Evolutionary conservation across 2,113 vertebrate species (phyloP).

Genomic region (Conger conger): DNA sequence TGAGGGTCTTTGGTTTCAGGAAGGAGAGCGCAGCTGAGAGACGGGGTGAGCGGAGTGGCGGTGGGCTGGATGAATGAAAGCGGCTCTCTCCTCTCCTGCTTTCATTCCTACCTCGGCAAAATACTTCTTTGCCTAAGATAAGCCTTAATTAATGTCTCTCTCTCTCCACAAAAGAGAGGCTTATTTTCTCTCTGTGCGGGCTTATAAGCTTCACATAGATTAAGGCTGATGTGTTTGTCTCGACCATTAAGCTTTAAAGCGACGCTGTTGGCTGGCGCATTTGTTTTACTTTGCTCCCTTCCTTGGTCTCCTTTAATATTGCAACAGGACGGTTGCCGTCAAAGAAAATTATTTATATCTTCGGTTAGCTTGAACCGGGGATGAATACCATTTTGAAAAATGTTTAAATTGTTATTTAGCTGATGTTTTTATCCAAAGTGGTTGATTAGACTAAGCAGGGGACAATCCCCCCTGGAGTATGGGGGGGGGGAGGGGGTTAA

Average conservation of each 20-base stretch:
- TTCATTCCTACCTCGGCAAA: slow-evolving; percentile 26
- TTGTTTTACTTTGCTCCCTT: slow-evolving; percentile 65
- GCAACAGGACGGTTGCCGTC: too few species aligned
- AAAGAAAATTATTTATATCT: background rate
- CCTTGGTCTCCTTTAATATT: slow-evolving; percentile 34
- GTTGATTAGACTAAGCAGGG: too few species aligned
- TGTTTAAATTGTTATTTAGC: background rate
- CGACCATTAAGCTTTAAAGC: slow-evolving; percentile 31
- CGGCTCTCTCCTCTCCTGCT: background rate
- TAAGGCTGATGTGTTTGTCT: slow-evolving; percentile 30
- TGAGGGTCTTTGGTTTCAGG: background rate
- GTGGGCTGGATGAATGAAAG: slow-evolving; percentile 13
- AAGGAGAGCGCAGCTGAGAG: background rate
- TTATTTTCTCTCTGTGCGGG: slow-evolving; percentile 12
- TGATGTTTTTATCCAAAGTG: too few species aligned
- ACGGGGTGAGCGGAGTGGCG: slow-evolving; percentile 6
- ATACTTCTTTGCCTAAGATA: slow-evolving; percentile 33
- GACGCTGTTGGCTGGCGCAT: slow-evolving; percentile 14
- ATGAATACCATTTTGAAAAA: background rate
- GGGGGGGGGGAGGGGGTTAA: too few species aligned
- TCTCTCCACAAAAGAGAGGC: slow-evolving; percentile 26
- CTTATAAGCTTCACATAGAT: slow-evolving; percentile 20
- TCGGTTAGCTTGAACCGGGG: too few species aligned
- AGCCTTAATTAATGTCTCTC: slow-evolving; percentile 43
- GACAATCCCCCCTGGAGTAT: too few species aligned